Conservation (phyloP, 1,140 invertebrate species). For the Lasaia peninsularis region DNA sequence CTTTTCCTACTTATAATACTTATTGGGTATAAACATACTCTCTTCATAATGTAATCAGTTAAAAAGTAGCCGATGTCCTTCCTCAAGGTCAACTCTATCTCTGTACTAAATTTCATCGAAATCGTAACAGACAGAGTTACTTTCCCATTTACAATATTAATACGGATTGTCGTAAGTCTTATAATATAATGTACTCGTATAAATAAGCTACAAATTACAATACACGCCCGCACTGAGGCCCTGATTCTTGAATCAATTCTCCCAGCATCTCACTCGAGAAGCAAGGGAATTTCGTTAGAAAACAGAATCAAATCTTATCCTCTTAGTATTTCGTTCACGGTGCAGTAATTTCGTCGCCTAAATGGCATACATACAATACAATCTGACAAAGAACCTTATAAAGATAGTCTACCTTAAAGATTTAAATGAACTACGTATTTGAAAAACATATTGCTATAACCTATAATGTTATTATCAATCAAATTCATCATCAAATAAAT, state of each 20-base stretch:
- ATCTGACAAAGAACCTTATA: constrained; percentile 18
- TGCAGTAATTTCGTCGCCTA: constrained; percentile 28
- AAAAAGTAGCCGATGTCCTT: too few relatives aligned
- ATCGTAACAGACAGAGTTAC: too few relatives aligned
- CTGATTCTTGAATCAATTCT: constrained; percentile 13
- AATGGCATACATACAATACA: constrained; percentile 27
- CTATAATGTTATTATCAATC: too few relatives aligned
- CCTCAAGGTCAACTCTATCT: too few relatives aligned
- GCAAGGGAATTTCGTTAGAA: constrained; percentile 18
- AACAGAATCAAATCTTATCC: constrained; percentile 24
- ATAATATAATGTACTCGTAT: background rate
- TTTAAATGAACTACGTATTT: background rate
- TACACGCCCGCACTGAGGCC: background rate
- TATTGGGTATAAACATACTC: too few relatives aligned
- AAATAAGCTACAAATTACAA: constrained; percentile 4
- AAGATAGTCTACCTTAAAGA: background rate
- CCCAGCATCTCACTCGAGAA: constrained; percentile 1
- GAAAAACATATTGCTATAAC: too few relatives aligned
- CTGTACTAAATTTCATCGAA: too few relatives aligned
- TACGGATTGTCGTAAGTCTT: too few relatives aligned
- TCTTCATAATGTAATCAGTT: too few relatives aligned
- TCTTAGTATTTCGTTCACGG: constrained; percentile 32
- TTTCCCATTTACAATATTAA: too few relatives aligned
- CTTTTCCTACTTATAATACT: too few relatives aligned
- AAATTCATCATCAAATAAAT: too few relatives aligned